Conservation (phyloP, 2,888 invertebrate genomes). For the Eugnorisma glareosa region DNA sequence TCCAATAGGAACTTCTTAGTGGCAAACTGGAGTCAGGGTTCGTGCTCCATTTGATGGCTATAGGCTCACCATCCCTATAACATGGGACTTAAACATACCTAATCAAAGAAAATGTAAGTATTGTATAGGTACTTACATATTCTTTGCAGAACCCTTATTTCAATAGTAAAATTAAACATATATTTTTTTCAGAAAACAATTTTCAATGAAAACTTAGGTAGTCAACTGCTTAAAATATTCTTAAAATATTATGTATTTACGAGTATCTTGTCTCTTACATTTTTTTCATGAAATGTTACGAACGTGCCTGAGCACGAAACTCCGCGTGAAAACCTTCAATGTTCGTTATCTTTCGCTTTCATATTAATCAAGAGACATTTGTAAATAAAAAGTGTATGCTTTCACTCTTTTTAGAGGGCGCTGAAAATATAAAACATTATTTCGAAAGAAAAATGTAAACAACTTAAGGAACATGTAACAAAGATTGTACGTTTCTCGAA, state of each 20-base stretch:
- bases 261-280: constrained; percentile 18
- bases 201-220: neutral
- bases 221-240: constrained; percentile 41
- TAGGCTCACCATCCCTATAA: neutral
- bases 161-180: neutral
- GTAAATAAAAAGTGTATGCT: constrained; percentile 34
- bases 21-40: too few relatives aligned
- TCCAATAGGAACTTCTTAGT: too few relatives aligned
- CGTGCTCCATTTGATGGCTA: neutral
- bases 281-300: constrained; percentile 32
- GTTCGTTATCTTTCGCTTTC: constrained; percentile 49
- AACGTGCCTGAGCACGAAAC: constrained; percentile 55
- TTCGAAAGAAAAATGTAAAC: neutral
- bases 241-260: too few relatives aligned
- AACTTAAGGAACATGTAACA: neutral
- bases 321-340: constrained; percentile 35
- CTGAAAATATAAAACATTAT: constrained; percentile 19
- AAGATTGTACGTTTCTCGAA: neutral
- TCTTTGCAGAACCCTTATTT: neutral
- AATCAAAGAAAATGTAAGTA: neutral
- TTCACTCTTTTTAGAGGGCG: constrained; percentile 17
- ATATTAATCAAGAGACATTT: constrained; percentile 56
- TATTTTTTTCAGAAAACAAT: neutral
- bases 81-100: neutral
- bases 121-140: neutral